Conservation (phyloP, 1,140 invertebrate genomes). For the Aplysia californica region DNA sequence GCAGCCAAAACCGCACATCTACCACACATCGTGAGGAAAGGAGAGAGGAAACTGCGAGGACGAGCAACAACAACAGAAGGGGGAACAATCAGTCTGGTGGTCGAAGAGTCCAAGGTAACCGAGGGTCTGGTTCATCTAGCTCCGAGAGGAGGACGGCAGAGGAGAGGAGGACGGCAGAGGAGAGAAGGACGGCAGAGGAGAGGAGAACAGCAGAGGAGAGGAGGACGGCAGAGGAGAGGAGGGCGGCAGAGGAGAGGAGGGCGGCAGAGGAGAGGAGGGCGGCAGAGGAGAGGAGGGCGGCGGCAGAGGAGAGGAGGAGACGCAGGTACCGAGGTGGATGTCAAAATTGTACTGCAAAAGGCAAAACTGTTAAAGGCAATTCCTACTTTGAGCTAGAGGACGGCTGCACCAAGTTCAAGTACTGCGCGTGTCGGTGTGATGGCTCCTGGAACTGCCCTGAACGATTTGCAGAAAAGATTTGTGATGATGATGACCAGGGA, state of each 20-base stretch:
- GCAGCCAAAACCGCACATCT: background rate
- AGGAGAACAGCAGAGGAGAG: conserved; percentile 31
- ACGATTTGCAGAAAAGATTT: conserved; percentile 30
- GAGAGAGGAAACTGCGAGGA: conserved; percentile 30
- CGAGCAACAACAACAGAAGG: no score
- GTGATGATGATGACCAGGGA: conserved; percentile 12
- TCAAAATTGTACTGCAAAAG: conserved; percentile 32
- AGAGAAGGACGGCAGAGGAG: conserved; percentile 20
- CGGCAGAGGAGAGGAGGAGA: background rate
- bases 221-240: conserved; percentile 36
- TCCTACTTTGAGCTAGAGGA: conserved; percentile 34
- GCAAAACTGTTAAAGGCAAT: conserved; percentile 32
- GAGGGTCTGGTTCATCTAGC: no score
- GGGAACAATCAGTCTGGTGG: no score
- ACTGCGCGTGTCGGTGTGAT: conserved; percentile 41
- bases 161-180: conserved; percentile 33
- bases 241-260: conserved; percentile 33
- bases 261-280: conserved; percentile 29
- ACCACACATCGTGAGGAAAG: no score
- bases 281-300: conserved; percentile 34
- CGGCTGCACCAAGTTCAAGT: conserved; percentile 35
- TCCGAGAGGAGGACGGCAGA: conserved; percentile 10
- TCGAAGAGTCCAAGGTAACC: no score
- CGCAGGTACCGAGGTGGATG: conserved; percentile 30
- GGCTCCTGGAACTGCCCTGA: conserved; percentile 41